phyloP scores from a whole-genome alignment of 1,140 invertebrate species.

The Lethocerus indicus region DNA sequence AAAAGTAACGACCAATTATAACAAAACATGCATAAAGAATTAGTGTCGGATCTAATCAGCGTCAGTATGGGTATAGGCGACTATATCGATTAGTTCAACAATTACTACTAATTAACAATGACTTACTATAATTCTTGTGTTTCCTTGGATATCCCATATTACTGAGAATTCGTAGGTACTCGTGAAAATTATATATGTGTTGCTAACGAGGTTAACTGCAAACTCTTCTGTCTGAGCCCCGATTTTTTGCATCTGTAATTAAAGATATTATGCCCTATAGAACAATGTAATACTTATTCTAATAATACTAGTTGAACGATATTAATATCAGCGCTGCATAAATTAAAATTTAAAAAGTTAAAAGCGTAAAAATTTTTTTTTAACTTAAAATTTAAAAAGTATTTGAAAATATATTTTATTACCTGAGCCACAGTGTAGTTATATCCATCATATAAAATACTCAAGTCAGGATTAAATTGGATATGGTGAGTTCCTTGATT shows the following conservation, averaged over 20 bases:
- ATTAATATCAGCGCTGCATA: background rate
- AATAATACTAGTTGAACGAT: background rate
- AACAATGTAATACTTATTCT: background rate
- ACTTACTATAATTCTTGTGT: conserved; percentile 49
- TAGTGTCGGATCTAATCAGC: too few relatives aligned
- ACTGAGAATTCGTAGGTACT: conserved; percentile 52
- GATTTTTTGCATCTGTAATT: conserved; percentile 33
- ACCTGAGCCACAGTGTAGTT: conserved; percentile 46
- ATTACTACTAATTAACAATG: background rate
- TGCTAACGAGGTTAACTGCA: conserved; percentile 43
- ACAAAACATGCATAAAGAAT: too few relatives aligned
- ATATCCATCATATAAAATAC: conserved; percentile 44
- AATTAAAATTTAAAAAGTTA: background rate
- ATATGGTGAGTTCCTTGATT: conserved; percentile 35
- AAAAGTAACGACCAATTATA: too few relatives aligned
- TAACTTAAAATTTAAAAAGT: background rate
- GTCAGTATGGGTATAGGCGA: too few relatives aligned
- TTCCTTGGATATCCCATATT: conserved; percentile 44
- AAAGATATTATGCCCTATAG: background rate
- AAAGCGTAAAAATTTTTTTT: background rate
- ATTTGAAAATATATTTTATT: conserved; percentile 6
- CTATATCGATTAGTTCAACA: too few relatives aligned
- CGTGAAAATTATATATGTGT: conserved; percentile 45
- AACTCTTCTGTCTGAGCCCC: conserved; percentile 42
- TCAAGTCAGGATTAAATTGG: conserved; percentile 41